These are phyloP conservation scores for Panorpa germanica DNA, from an alignment of 2,888 invertebrate genomes.

Conservation along the genomic window DNA sequence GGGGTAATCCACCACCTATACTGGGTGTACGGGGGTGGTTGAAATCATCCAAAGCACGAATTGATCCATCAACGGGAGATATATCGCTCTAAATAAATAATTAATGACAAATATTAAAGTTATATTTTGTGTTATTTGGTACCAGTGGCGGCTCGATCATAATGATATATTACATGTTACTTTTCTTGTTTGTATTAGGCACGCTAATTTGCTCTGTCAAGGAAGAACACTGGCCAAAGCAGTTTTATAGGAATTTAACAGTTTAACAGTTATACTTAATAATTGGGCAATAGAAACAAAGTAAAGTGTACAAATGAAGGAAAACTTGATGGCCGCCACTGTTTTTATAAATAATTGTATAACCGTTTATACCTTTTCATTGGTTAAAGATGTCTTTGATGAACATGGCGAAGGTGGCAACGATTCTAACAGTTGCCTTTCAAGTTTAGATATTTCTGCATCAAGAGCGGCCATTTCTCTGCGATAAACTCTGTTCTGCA, in stretches of 20 bases:
- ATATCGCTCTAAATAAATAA: slow-evolving; percentile 14
- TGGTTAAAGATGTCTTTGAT: slow-evolving; percentile 32
- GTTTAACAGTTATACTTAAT: background rate
- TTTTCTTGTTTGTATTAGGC: background rate
- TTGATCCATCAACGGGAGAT: slow-evolving; percentile 12
- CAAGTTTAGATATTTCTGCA: slow-evolving; percentile 55
- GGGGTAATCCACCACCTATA: slow-evolving; percentile 47
- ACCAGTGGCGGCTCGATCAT: too few relatives aligned
- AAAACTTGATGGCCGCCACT: too few relatives aligned
- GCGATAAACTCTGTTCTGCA: slow-evolving; percentile 78
- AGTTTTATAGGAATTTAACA: slow-evolving; percentile 11
- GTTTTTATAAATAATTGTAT: too few relatives aligned
- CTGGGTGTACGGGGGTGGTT: slow-evolving; percentile 34
- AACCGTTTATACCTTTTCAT: too few relatives aligned
- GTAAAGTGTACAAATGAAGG: too few relatives aligned
- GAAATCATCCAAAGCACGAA: slow-evolving; percentile 10
- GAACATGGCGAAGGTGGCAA: slow-evolving; percentile 27
- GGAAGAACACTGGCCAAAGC: slow-evolving; percentile 4
- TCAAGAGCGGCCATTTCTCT: slow-evolving; percentile 64
- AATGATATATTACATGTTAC: too few relatives aligned
- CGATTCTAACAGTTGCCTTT: slow-evolving; percentile 44
- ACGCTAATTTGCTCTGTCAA: background rate
- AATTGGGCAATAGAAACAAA: slow-evolving; percentile 14
- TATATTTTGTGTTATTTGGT: too few relatives aligned
- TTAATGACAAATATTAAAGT: too few relatives aligned